Evolutionary conservation across 1,140 invertebrate genomes (phyloP).

Genomic region (Carposina sasakii): DNA sequence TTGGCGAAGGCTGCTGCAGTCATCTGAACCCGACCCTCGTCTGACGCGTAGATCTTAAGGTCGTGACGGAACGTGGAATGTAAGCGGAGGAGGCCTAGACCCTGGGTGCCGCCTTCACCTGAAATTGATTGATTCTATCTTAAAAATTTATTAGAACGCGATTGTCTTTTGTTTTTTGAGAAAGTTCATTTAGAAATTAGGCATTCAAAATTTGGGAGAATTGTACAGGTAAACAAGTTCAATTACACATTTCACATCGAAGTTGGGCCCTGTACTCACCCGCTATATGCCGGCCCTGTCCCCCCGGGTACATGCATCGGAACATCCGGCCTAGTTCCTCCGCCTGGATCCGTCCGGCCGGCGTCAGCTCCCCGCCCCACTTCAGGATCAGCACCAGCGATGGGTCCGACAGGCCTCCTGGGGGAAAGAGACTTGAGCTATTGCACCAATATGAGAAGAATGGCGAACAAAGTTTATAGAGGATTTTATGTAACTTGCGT

Average conservation of each 20-base stretch:
- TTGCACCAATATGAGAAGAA: too few relatives aligned
- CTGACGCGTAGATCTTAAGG: constrained; percentile 99
- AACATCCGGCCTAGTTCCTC: constrained; percentile 98
- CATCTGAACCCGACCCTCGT: constrained; percentile 99
- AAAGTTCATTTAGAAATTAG: too few relatives aligned
- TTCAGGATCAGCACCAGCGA: constrained; percentile 96
- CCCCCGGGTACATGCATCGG: constrained; percentile 97
- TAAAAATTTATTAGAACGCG: too few relatives aligned
- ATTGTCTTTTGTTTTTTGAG: too few relatives aligned
- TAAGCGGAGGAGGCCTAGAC: constrained; percentile 91
- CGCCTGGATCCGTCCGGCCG: constrained; percentile 96
- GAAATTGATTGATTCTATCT: too few relatives aligned
- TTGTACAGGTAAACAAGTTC: too few relatives aligned
- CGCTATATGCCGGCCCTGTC: constrained; percentile 85
- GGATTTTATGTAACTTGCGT: too few relatives aligned
- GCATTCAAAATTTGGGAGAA: too few relatives aligned
- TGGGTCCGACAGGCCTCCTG: constrained; percentile 88
- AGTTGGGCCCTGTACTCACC: constrained; percentile 27
- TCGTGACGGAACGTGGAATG: constrained; percentile 99
- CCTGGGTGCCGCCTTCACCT: constrained; percentile 94
- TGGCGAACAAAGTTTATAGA: too few relatives aligned
- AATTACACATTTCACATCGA: too few relatives aligned
- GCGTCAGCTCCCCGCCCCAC: constrained; percentile 99
- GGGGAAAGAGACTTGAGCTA: too few relatives aligned
- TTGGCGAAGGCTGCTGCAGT: constrained; percentile 99